Percentiles rank a stretch among this genome's conserved stretches.
Conservation (phyloP, 2,113 vertebrate genomes). For the Rhagologus leucostigma region DNA sequence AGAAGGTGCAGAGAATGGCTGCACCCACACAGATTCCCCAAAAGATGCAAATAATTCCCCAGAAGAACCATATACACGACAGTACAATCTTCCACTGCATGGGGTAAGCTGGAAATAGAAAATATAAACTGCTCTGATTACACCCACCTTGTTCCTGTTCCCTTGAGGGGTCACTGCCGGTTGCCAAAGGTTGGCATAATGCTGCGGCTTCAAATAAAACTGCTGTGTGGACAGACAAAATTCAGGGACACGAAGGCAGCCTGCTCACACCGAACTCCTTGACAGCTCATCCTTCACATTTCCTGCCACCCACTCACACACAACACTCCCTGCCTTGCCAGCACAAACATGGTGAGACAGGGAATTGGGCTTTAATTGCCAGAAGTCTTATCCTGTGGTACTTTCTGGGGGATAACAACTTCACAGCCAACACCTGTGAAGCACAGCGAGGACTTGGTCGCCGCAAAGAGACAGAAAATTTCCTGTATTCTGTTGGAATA, state of each 20-base stretch:
- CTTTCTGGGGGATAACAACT: neutral
- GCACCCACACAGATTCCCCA: neutral
- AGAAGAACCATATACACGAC: rapidly evolving
- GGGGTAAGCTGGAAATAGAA: neutral
- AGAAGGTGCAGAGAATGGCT: neutral
- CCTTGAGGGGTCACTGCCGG: neutral
- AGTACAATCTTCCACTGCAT: neutral
- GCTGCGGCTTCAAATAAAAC: neutral
- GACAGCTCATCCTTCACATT: neutral
- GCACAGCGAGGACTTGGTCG: neutral
- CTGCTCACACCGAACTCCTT: neutral
- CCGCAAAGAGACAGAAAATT: neutral
- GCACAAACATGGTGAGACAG: neutral
- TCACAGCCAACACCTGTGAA: neutral
- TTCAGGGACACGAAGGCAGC: neutral
- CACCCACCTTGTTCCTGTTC: neutral
- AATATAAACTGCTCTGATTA: neutral
- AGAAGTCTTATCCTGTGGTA: neutral
- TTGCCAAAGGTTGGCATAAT: neutral
- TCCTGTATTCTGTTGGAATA: neutral
- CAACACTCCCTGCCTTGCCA: neutral
- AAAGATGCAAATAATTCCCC: neutral
- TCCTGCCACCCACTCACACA: neutral
- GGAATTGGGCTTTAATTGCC: neutral
- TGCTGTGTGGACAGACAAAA: neutral